Base-by-base conservation (phyloP, 2,113 vertebrate genomes). In the Apodemus speciosus region DNA sequence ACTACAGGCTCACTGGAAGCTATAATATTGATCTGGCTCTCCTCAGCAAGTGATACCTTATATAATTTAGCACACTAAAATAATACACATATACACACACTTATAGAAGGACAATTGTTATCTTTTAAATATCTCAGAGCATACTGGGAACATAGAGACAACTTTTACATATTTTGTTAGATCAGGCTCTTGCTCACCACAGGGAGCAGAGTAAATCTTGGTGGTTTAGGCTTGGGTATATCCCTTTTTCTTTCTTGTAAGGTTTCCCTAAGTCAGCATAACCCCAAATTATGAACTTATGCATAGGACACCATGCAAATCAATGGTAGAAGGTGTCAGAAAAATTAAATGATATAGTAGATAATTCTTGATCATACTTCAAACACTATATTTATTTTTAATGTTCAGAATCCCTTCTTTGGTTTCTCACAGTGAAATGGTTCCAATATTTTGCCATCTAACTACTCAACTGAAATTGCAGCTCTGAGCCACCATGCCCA, bases 211-310 rank as follows among this genome's bases (percentile, higher is more conserved):
- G n/a, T 81, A 64, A 72, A 89, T 77, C 56, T 53, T 80, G 27
- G 21, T 75, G 27, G 18, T 43, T 85, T 38, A 60, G 35, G 30
- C 32, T 86, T 40, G 25, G 4, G 6, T 0, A 16, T 64, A 11
- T 4, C 25, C 11, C n/a, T 66, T 21, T 85, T 90, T 83, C 40
- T 32, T 85, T 85, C 46, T 76, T 91, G 72, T 6, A 43, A 1
- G 40, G 83, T 86, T 91, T 58, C 40, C 21, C 58, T 35, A 27
- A 38, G 72, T 35, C 51, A 92, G 9, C 53, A 83, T 62, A 89
- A 77, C 38, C 69, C 69, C 21, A 62, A 88, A 92, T 14, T 62
- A 40, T 46, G 46, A 77, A 43, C 3, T 46, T 0, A 3, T 9
- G 25, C 4, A 71, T 46, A 68, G 46, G 56, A 23, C 5, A 80